Evolutionary conservation across 2,888 invertebrate species (phyloP).

Genomic region (Electrophaes corylata): DNA sequence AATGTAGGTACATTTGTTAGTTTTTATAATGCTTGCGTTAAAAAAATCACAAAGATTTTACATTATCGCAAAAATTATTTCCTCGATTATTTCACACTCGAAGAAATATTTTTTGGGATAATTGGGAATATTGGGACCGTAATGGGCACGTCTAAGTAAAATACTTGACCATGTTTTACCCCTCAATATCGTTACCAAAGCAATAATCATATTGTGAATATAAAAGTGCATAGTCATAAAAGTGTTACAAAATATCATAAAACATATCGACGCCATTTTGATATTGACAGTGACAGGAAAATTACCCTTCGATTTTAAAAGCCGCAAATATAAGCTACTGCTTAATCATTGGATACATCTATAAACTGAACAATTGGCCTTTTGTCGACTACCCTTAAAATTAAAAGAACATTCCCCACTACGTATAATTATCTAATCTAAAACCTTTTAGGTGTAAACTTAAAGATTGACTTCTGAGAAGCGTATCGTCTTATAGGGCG

Average conservation of each 20-base stretch:
- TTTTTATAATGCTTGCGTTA: too few species aligned
- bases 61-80: too few species aligned
- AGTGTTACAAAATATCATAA: conserved; percentile 36
- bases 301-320: conserved; percentile 57
- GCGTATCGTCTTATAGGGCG: conserved; percentile 54
- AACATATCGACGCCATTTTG: conserved; percentile 19
- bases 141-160: too few species aligned
- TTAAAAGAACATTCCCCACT: conserved; percentile 56
- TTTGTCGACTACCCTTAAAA: conserved; percentile 53
- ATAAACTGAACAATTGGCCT: conserved; percentile 56
- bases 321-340: conserved; percentile 61
- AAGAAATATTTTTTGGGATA: too few species aligned
- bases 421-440: conserved; percentile 82
- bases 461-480: conserved; percentile 77
- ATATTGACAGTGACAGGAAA: conserved; percentile 59
- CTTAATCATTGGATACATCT: conserved; percentile 70
- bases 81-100: too few species aligned
- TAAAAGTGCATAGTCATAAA: conserved; percentile 34
- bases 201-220: neutral
- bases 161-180: too few species aligned
- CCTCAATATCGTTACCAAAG: too few species aligned
- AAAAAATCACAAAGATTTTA: too few species aligned
- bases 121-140: too few species aligned
- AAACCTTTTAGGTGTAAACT: conserved; percentile 80
- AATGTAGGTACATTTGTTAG: too few species aligned